phyloP scores from a whole-genome alignment of 2,797 vertebrate genomes.

The Cynopterus sphinx region DNA sequence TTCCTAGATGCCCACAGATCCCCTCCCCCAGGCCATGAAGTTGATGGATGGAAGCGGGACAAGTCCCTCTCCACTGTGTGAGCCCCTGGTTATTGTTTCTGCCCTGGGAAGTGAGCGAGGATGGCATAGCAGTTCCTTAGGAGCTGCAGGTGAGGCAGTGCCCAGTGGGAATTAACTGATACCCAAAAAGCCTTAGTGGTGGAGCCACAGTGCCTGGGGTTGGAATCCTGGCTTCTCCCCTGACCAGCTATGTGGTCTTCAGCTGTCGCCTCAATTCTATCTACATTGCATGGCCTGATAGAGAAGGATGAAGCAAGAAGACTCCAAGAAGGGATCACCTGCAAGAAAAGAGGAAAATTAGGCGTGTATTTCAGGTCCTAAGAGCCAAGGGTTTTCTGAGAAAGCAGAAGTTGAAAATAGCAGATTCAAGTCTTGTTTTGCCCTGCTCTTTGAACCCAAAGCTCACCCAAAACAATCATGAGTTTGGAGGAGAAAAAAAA shows the following conservation, averaged over 20 bases:
- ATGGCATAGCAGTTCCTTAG: accelerated
- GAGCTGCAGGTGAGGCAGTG: background rate
- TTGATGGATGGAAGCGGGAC: background rate
- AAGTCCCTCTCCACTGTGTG: background rate
- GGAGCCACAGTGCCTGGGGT: background rate
- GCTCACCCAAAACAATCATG: background rate
- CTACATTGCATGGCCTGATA: background rate
- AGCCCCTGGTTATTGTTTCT: background rate
- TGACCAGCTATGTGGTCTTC: background rate
- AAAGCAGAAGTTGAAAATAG: background rate
- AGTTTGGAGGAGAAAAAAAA: background rate
- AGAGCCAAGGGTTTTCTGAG: background rate
- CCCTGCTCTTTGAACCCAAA: background rate
- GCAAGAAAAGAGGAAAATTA: background rate
- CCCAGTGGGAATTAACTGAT: background rate
- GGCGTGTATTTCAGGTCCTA: background rate
- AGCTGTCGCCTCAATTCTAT: background rate
- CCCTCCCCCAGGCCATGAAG: background rate
- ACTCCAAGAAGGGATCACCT: background rate
- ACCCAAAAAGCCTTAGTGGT: background rate
- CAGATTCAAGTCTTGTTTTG: background rate
- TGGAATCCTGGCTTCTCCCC: background rate
- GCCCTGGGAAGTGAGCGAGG: background rate
- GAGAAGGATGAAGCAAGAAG: background rate
- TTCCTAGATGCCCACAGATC: background rate